Base-by-base conservation (phyloP, 2,888 invertebrate genomes). In the Drosophila borealis region DNA sequence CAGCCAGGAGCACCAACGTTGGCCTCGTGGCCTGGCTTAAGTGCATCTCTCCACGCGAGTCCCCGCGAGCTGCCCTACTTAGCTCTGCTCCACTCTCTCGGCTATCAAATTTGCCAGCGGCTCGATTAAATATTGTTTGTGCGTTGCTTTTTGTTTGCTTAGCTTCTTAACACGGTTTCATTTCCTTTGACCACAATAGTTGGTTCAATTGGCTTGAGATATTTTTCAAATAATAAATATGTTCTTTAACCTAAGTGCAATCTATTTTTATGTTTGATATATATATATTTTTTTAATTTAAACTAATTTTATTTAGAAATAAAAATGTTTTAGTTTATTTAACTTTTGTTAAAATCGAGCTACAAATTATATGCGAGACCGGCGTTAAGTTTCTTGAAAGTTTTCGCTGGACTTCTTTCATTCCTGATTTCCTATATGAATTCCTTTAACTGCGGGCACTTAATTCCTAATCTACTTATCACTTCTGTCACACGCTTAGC, bases 11-110 rank as follows among this genome's bases (percentile, higher is more conserved):
- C 70, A 74, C 74, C 74, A 82, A 67, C 51, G 69, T 55, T 72
- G 73, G 86, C 72, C 72, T 84, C 68, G 71, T 76, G 70, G 80
- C 87, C 70, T 79, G 82, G 70, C 89, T 74, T 70, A 79, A 80
- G 88, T 73, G 81, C 85, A 86, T 86, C 78, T 69, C 84, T 80
- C 60, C 34, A 50, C 49, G 25, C 42, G 29, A 33, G 39, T 41
- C 57, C 41, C 39, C 55, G 21, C 46, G 9, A 34, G 36, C 36
- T 8, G 53, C 41, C 9, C 17, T 46, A 34, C 11, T 42, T 36
- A 59, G 64, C 60, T 37, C 39, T n/a, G 45, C 60, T 57, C 59
- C 49, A 25, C 59, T 41, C 59, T 41, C 36, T 55, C 37, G 17
- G 9, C 49, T 33, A 4, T 21, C 37, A 14, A 29, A 33, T 19